Conservation (phyloP, 2,888 invertebrate genomes). For the Caenorhabditis afra region DNA sequence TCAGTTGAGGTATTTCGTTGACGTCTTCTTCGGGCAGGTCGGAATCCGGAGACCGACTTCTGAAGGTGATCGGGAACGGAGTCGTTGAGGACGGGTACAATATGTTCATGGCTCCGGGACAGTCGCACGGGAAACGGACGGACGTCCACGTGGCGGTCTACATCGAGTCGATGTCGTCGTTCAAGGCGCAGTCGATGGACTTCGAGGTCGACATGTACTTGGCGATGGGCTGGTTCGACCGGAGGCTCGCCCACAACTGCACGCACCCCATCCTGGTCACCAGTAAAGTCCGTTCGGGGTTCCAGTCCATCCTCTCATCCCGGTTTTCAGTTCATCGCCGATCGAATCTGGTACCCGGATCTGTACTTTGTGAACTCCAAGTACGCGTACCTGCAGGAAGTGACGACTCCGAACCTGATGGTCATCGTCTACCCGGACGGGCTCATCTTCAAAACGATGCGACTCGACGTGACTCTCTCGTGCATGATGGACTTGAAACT, state of each 20-base stretch:
- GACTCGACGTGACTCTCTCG: conserved; percentile 79
- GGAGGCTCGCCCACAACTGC: conserved; percentile 79
- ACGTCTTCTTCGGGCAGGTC: conserved; percentile 65
- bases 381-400: conserved; percentile 77
- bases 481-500: conserved; percentile 76
- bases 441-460: conserved; percentile 79
- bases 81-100: conserved; percentile 78
- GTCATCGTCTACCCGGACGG: conserved; percentile 80
- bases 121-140: conserved; percentile 71
- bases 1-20: not conserved
- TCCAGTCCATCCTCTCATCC: not conserved
- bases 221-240: conserved; percentile 80
- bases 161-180: conserved; percentile 80
- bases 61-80: conserved; percentile 76
- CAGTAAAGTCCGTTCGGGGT: conserved; percentile 60
- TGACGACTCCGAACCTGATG: conserved; percentile 74
- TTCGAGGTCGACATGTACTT: conserved; percentile 80
- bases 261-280: conserved; percentile 79
- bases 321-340: conserved; percentile 72
- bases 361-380: conserved; percentile 80
- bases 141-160: conserved; percentile 79
- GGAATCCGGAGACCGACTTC: conserved; percentile 77
- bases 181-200: conserved; percentile 81
- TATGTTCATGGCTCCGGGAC: conserved; percentile 79
- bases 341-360: conserved; percentile 78